Evolutionary conservation across 1,140 invertebrate genomes (phyloP), one percentile per base, ranked within the genome.

Genomic region (Aphelinus atriplicis): DNA sequence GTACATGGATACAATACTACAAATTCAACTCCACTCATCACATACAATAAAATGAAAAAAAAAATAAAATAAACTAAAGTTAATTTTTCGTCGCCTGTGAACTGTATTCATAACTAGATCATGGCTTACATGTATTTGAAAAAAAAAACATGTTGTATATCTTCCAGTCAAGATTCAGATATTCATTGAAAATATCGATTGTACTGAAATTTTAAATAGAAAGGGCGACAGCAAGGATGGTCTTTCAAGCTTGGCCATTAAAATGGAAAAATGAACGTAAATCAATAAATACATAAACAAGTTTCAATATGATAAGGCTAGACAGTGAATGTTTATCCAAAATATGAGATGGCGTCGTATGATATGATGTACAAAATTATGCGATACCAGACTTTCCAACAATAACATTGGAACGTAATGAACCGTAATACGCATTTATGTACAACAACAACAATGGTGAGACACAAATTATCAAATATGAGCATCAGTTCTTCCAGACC

Each of bases 201-300:
- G 26, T 26, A 26, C 26, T 26, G 26, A 26, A 26, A 26, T 26
- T 26, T 26, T 26, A 26, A 26, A 26, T 53, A 53, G 4, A 53
- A 53, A 53, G n/a, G 61, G 50, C 61, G 53, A 71, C 71, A 73
- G 63, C 71, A 74, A 26, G 78, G 77, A 77, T 65, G 63, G 76
- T 80, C 53, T 79, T 84, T 84, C 83, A 83, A 81, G 79, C 81
- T 85, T 85, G 84, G 83, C 82, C 77, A 78, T 84, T 84, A 67
- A 83, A 83, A 84, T 84, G 83, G 80, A 84, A 85, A 81, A 81
- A 73, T 80, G 77, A 66, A 73, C 61, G n/a, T 73, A 62, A 57
- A 48, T 26, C 26, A 26, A 26, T 26, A 0, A 26, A 67, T 68
- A 10, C 74, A 56, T 48, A 79, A 67, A 57, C 70, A 66, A 62